These are phyloP conservation scores for Sandelia bainsii DNA, from an alignment of 2,797 vertebrate genomes.

Conservation along the genomic window DNA sequence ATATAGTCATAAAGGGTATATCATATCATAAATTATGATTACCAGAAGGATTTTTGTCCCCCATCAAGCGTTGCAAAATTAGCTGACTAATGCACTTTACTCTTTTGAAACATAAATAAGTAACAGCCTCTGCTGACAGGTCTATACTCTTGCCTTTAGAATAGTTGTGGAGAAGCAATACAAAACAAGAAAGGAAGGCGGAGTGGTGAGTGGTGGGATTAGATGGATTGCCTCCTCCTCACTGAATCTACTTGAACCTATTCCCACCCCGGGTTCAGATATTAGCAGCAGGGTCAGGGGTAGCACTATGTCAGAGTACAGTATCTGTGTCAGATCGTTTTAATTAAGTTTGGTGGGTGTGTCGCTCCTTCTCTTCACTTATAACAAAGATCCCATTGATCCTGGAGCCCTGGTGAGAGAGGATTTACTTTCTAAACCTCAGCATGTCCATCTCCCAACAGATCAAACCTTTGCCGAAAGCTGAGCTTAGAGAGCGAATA, in stretches of 20 bases:
- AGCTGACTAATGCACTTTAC: constrained; percentile 49
- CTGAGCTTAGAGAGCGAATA: constrained; percentile 57
- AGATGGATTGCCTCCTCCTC: constrained; percentile 59
- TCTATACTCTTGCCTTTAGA: constrained; percentile 58
- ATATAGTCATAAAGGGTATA: constrained; percentile 51
- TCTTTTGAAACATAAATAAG: constrained; percentile 65
- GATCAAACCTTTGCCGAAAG: constrained; percentile 67
- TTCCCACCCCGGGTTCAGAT: constrained; percentile 47
- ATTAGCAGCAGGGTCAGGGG: constrained; percentile 56
- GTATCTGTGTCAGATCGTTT: constrained; percentile 72
- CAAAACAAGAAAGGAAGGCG: constrained; percentile 8
- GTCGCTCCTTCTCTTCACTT: constrained; percentile 39
- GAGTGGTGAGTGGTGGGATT: constrained; percentile 66
- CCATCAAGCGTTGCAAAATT: constrained; percentile 28
- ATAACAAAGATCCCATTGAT: constrained; percentile 75
- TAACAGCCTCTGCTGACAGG: constrained; percentile 48
- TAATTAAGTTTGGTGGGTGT: constrained; percentile 71
- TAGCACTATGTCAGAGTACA: constrained; percentile 52
- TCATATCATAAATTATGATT: constrained; percentile 63
- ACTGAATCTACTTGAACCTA: constrained; percentile 63
- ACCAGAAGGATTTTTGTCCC: constrained; percentile 34
- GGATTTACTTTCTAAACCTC: constrained; percentile 72
- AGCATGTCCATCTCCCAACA: constrained; percentile 73
- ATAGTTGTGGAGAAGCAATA: constrained; percentile 17
- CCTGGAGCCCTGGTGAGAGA: constrained; percentile 32